Evolutionary conservation across 2,888 invertebrate genomes (phyloP).

Genomic region (Hymenopus coronatus): DNA sequence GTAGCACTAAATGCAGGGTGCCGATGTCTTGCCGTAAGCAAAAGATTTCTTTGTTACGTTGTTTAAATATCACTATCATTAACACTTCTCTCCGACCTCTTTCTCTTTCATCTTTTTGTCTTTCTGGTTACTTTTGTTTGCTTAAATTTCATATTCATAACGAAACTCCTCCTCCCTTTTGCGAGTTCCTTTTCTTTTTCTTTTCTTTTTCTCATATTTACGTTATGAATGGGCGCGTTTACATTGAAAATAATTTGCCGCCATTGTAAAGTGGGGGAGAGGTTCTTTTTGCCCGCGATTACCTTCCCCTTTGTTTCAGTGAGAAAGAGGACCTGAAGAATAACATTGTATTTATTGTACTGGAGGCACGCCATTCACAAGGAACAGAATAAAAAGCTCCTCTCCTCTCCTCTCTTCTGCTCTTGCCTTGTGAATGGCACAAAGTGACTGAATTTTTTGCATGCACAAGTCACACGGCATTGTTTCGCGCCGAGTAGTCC

Average conservation of each 20-base stretch:
- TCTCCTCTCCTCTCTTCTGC: constrained; percentile 5
- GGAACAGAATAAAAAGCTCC: constrained; percentile 31
- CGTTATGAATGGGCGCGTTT: constrained; percentile 23
- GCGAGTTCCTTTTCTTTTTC: background rate
- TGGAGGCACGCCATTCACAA: constrained; percentile 19
- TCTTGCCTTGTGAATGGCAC: constrained; percentile 23
- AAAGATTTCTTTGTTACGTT: background rate
- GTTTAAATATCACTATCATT: background rate
- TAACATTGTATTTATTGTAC: constrained; percentile 31
- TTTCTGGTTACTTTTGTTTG: constrained; percentile 3
- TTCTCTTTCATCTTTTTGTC: background rate
- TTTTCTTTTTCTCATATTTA: constrained; percentile 17
- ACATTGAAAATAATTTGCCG: constrained; percentile 31
- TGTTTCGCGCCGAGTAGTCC: constrained; percentile 16
- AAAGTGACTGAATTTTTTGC: constrained; percentile 27
- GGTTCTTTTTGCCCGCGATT: constrained; percentile 28
- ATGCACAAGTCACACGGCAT: constrained; percentile 28
- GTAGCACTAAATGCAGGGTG: background rate
- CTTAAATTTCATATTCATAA: constrained; percentile 19
- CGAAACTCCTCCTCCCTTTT: background rate
- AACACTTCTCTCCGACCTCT: background rate
- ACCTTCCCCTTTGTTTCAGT: constrained; percentile 29
- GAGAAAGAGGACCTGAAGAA: constrained; percentile 27
- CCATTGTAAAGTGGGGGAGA: constrained; percentile 10
- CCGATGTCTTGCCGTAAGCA: background rate